A percentile compares a stretch with the other conserved stretches of the same genome.
These are phyloP conservation scores for Agrotis exclamationis DNA, from an alignment of 2,888 invertebrate genomes.

Conservation along the genomic window DNA sequence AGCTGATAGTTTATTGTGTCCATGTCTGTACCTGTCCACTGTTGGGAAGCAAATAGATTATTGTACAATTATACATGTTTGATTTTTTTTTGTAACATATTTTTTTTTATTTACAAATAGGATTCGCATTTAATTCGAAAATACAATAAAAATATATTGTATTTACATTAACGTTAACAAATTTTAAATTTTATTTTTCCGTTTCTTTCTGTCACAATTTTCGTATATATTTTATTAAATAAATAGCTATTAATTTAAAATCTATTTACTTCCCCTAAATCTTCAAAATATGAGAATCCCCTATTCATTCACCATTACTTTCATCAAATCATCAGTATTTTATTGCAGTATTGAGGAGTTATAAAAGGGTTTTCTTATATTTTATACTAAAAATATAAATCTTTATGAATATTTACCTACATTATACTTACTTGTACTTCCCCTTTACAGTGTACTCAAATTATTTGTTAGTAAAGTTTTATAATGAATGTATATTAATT, in stretches of 20 bases:
- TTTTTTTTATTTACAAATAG: too few species aligned
- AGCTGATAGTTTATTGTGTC: slow-evolving; percentile 78
- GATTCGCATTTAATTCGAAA: too few species aligned
- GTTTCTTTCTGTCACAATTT: not conserved
- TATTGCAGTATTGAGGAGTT: slow-evolving; percentile 23
- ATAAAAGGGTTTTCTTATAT: slow-evolving; percentile 75
- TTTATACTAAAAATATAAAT: slow-evolving; percentile 71
- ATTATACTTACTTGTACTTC: slow-evolving; percentile 68
- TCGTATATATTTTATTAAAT: not conserved
- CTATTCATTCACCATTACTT: slow-evolving; percentile 50
- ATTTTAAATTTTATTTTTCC: not conserved
- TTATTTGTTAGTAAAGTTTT: slow-evolving; percentile 77
- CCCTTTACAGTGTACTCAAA: slow-evolving; percentile 78
- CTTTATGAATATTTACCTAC: slow-evolving; percentile 75
- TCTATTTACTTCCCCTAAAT: slow-evolving; percentile 64
- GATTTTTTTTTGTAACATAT: too few species aligned
- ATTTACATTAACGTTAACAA: too few species aligned
- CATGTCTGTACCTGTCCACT: slow-evolving; percentile 68
- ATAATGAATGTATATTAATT: slow-evolving; percentile 68
- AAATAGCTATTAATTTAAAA: slow-evolving; percentile 2
- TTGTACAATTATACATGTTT: not conserved
- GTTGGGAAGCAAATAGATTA: slow-evolving; percentile 68
- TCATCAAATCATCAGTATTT: slow-evolving; percentile 20
- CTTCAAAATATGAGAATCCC: slow-evolving; percentile 73
- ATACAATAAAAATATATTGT: too few species aligned